Percentiles rank a stretch among this genome's conserved stretches.
Evolutionary conservation across 2,888 invertebrate genomes (phyloP).

Genomic region (Leptogaster cylindrica): DNA sequence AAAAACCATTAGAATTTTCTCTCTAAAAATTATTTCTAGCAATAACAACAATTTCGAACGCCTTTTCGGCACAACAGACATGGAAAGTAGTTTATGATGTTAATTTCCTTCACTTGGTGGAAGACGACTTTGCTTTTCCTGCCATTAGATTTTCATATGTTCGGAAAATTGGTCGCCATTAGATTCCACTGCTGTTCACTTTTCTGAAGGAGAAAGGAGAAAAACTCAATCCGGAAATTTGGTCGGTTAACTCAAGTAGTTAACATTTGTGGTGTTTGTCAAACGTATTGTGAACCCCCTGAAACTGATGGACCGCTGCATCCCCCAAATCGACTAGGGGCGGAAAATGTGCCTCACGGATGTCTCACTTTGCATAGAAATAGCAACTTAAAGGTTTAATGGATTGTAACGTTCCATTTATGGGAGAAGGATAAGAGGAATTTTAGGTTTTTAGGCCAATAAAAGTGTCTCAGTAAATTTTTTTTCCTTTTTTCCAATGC

Average conservation of each 20-base stretch:
- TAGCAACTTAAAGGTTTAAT: constrained; percentile 47
- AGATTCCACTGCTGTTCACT: constrained; percentile 49
- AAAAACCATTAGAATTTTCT: too few species aligned
- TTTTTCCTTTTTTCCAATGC: too few species aligned
- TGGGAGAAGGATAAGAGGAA: constrained; percentile 34
- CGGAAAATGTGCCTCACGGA: constrained; percentile 35
- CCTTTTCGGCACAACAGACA: too few species aligned
- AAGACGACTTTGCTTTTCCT: constrained; percentile 15
- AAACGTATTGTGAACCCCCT: constrained; percentile 5
- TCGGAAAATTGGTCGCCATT: constrained; percentile 21
- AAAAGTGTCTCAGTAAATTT: constrained; percentile 43
- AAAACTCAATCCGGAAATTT: constrained; percentile 59
- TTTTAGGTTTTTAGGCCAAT: constrained; percentile 43
- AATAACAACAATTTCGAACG: too few species aligned
- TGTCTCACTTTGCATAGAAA: constrained; percentile 46
- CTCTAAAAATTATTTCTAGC: too few species aligned
- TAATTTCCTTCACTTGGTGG: constrained; percentile 13
- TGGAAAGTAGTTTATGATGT: not conserved
- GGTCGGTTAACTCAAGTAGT: constrained; percentile 55
- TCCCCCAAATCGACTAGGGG: constrained; percentile 1
- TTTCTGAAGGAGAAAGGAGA: constrained; percentile 63
- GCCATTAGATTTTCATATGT: constrained; percentile 37
- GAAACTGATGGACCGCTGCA: constrained; percentile 22
- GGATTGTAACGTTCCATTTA: constrained; percentile 46
- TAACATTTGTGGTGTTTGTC: constrained; percentile 42